Base-by-base conservation (phyloP, 2,888 invertebrate genomes). In the Athalia rosae region DNA sequence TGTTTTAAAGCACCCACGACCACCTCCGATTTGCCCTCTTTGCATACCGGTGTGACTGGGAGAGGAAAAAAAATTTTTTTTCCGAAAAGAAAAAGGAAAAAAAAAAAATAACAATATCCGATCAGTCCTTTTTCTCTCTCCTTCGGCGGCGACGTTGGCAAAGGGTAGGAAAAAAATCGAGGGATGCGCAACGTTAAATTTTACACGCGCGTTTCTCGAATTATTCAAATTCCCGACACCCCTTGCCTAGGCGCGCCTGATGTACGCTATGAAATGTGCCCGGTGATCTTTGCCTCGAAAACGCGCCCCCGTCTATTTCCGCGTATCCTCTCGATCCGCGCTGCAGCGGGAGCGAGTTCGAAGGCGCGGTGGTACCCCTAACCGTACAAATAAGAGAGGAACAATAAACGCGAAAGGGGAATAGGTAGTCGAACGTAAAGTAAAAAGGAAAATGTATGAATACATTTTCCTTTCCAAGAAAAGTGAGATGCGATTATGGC, bases 1-100 rank as follows among this genome's bases (percentile, higher is more conserved):
- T 96, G 96, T 90, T 96, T 96, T 84, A 97, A 91, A 71, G 97
- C 97, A 0, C 97, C 97, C 0, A 88, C 88, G 84, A 95, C 94
- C 73, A 97, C 92, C 88, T 96, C 95, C 85, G 95, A 95, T 82
- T 94, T 93, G 82, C 95, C 94, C 84, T 95, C 88, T 79, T 87
- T 86, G 82, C 88, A 88, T 11, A 88, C 86, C 11, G 88, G 88
- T 4, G 86, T 80, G 73, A 86, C 88, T 88, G 84, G 4, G 77
- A 83, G 71, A 58, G 9, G 77, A 83, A 71, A 58, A 9, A 28
- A 28, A 28, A 28, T 28, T 28, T 28, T 28, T 0, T n/a, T n/a
- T n/a, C n/a, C n/a, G n/a, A n/a, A n/a, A n/a, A n/a, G n/a, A n/a
- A n/a, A n/a, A n/a, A n/a, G 15, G 15, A 28, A 8, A 8, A 43